Conservation (phyloP, 1,140 invertebrate species). For the Procambarus virginalis region DNA sequence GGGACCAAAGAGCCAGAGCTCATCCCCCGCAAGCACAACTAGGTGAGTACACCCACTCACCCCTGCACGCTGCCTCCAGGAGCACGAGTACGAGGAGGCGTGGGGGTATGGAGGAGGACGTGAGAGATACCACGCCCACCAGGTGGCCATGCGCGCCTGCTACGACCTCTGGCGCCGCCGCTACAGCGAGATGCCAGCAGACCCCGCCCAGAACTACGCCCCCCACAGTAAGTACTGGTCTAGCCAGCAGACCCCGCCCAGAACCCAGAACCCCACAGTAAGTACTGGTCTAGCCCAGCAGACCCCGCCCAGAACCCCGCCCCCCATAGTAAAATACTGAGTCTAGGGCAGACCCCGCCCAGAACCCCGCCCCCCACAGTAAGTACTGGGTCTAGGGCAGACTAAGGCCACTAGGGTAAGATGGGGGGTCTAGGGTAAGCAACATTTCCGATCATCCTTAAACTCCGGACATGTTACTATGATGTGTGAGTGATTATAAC, state of each 20-base stretch:
- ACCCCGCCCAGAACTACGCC: slow-evolving; percentile 59
- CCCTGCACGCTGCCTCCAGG: slow-evolving; percentile 17
- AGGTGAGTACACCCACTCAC: neutral
- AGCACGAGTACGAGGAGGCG: slow-evolving; percentile 56
- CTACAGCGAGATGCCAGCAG: slow-evolving; percentile 51
- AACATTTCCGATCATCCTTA: too few species aligned
- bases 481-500: too few species aligned
- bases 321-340: slow-evolving; percentile 26
- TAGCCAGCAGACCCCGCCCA: slow-evolving; percentile 56
- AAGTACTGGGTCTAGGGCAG: neutral
- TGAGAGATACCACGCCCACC: slow-evolving; percentile 41
- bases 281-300: slow-evolving; percentile 38
- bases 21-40: neutral
- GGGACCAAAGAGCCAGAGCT: too few species aligned
- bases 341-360: slow-evolving; percentile 44
- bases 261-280: slow-evolving; percentile 37
- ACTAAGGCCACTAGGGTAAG: too few species aligned
- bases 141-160: slow-evolving; percentile 51
- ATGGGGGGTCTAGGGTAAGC: too few species aligned
- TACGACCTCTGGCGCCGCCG: slow-evolving; percentile 50
- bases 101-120: slow-evolving; percentile 16
- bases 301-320: slow-evolving; percentile 62
- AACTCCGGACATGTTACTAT: too few species aligned
- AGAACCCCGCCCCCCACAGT: slow-evolving; percentile 43
- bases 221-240: slow-evolving; percentile 32